Percentiles rank a stretch among this genome's conserved stretches.
Evolutionary conservation across 2,113 vertebrate genomes (phyloP).

Genomic region (Campylomormyrus numenius): DNA sequence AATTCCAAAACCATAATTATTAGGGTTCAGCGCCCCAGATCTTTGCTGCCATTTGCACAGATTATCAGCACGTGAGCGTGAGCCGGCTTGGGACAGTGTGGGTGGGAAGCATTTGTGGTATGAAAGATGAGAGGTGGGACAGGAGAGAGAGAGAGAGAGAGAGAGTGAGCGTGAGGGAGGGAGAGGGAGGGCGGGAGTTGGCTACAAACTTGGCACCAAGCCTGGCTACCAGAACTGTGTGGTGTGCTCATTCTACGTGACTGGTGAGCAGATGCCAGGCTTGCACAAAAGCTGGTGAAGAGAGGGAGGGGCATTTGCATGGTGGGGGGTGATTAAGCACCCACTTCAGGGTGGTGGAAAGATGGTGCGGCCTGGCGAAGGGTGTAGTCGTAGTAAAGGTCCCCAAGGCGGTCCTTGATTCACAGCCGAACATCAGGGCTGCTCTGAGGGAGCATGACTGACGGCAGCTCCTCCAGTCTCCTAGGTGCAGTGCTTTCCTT

Average conservation of each 20-base stretch:
- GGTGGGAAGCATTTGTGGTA: constrained; percentile 15
- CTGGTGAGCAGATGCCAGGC: constrained; percentile 18
- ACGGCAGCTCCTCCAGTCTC: not conserved
- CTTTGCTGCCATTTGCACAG: not conserved
- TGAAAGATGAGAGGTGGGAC: constrained; percentile 11
- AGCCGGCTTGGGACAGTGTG: not conserved
- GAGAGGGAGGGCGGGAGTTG: not conserved
- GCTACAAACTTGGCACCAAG: constrained; percentile 27
- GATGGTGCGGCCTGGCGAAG: not conserved
- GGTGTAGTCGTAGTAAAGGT: not conserved
- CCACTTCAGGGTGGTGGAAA: not conserved
- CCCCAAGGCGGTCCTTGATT: not conserved
- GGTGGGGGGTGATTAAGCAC: not conserved
- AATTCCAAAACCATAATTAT: not conserved
- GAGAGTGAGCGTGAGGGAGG: not conserved
- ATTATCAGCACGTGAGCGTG: not conserved
- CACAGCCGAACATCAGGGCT: not conserved
- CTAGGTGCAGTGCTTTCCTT: not conserved
- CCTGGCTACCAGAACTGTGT: constrained; percentile 31
- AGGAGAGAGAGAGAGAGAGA: not conserved
- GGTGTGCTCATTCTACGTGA: constrained; percentile 46
- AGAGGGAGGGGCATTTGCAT: not conserved
- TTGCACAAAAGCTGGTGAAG: not conserved
- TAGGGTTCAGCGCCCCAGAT: not conserved
- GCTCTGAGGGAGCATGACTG: not conserved